Conservation (phyloP, 2,888 invertebrate genomes). For the Halictus ligatus region DNA sequence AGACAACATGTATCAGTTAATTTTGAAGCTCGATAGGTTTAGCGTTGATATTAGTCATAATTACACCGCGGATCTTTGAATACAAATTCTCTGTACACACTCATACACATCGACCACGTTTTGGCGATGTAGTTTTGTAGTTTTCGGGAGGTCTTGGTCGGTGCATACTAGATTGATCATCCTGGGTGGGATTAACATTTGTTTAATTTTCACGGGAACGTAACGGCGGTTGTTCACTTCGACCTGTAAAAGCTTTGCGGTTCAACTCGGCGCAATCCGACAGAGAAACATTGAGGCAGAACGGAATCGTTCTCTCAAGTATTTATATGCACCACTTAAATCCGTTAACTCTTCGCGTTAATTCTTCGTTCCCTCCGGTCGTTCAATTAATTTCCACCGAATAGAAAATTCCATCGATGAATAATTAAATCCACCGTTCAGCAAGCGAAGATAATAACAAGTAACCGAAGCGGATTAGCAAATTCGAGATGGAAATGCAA, state of each 20-base stretch:
- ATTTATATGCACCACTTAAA: background rate
- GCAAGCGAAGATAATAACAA: slow-evolving; percentile 15
- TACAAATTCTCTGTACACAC: no score
- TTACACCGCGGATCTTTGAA: no score
- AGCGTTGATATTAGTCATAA: no score
- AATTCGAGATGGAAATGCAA: slow-evolving; percentile 24
- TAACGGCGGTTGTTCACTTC: background rate
- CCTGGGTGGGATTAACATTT: background rate
- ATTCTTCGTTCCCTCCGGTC: background rate
- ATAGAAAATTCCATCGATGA: background rate
- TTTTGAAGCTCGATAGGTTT: no score
- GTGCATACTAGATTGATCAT: background rate
- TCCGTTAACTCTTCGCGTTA: background rate
- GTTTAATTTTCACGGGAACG: background rate
- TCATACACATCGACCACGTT: no score
- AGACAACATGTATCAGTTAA: no score
- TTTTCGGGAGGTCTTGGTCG: background rate
- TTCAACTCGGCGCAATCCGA: background rate
- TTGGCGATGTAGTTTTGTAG: no score
- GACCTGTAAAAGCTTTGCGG: background rate
- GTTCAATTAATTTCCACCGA: background rate
- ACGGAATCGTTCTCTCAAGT: background rate
- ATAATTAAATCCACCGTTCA: slow-evolving; percentile 32
- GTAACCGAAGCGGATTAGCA: slow-evolving; percentile 32
- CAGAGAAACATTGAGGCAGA: background rate